These are phyloP conservation scores for Dermatophagoides farinae DNA, from an alignment of 1,140 invertebrate species.

Conservation along the genomic window DNA sequence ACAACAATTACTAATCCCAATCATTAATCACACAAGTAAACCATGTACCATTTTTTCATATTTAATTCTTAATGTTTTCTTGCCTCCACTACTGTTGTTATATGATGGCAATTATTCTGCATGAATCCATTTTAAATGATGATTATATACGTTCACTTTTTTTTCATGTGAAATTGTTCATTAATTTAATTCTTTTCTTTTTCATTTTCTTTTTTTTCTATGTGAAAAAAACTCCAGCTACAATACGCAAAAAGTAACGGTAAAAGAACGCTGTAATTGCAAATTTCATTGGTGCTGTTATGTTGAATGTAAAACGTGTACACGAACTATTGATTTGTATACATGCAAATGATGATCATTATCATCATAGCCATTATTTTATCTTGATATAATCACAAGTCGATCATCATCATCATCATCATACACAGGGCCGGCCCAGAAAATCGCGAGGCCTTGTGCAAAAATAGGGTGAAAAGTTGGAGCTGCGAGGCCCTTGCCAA, in stretches of 20 bases:
- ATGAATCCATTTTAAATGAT: too few relatives aligned
- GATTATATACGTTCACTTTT: not conserved
- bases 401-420: not conserved
- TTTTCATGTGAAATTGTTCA: too few relatives aligned
- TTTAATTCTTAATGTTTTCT: not conserved
- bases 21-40: not conserved
- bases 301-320: slow-evolving; percentile 40
- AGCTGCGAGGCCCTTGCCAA: too few relatives aligned
- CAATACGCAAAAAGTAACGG: slow-evolving; percentile 42
- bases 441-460: too few relatives aligned
- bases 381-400: not conserved
- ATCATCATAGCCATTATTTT: too few relatives aligned
- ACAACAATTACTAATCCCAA: not conserved
- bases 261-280: slow-evolving; percentile 56
- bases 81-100: too few relatives aligned
- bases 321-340: slow-evolving; percentile 33
- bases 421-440: too few relatives aligned
- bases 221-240: slow-evolving; percentile 30
- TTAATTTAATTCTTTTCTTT: too few relatives aligned
- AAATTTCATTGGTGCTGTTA: slow-evolving; percentile 44
- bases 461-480: too few relatives aligned
- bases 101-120: too few relatives aligned
- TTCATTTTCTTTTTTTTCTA: too few relatives aligned
- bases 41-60: not conserved
- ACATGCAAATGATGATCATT: slow-evolving; percentile 32